Evolutionary conservation across 2,113 vertebrate genomes (phyloP).

Genomic region (Lagopus muta): DNA sequence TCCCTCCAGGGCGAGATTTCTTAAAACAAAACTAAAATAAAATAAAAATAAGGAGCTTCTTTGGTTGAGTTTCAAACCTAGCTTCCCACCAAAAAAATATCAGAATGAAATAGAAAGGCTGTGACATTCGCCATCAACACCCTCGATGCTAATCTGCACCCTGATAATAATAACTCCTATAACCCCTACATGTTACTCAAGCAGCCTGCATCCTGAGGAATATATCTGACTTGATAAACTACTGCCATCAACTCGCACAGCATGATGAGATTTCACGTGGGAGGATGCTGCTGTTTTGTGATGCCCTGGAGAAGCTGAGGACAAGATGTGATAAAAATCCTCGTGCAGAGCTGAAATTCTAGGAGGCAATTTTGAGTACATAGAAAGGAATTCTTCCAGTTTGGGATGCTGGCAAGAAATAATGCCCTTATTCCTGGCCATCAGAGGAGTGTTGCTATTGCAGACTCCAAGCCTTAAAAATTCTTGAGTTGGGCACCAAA

Average conservation of each 20-base stretch:
- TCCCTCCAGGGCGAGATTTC: conserved; percentile 15
- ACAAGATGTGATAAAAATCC: neutral
- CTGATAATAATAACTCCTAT: neutral
- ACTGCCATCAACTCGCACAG: conserved; percentile 9
- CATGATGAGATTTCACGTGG: neutral
- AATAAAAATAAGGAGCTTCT: neutral
- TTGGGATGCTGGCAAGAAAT: neutral
- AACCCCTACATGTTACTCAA: neutral
- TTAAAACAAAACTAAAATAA: conserved; percentile 21
- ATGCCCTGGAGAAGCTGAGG: conserved; percentile 39
- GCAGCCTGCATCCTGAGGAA: conserved; percentile 19
- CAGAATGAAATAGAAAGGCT: neutral
- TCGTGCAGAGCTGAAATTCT: neutral
- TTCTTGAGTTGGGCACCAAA: neutral
- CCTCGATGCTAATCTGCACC: neutral
- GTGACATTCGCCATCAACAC: neutral
- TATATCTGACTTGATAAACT: conserved; percentile 28
- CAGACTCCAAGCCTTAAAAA: conserved; percentile 12
- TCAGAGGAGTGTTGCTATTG: neutral
- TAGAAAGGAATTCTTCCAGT: neutral
- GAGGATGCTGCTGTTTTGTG: neutral
- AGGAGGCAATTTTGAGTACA: neutral
- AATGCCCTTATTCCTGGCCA: neutral
- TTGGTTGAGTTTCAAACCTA: neutral
- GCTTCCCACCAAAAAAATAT: neutral